Base-by-base conservation (phyloP, 2,888 invertebrate species). In the Drosophila affinis region DNA sequence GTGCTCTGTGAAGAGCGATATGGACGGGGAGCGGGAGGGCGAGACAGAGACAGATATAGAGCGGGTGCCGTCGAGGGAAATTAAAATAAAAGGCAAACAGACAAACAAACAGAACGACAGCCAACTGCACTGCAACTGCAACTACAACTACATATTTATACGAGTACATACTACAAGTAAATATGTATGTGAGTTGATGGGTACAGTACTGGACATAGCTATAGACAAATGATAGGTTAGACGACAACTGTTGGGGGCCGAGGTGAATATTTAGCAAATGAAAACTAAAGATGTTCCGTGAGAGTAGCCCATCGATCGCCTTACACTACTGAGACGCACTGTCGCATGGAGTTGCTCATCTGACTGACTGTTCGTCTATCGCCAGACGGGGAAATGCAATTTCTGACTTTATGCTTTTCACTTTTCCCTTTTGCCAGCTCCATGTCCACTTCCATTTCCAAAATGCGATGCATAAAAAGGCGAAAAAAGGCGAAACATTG, bases 71-170 rank as follows among this genome's bases (percentile, higher is more conserved):
- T 77, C 87, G 77, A 75, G 82, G 82, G 88, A 82, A 82, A 82
- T 82, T 82, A 82, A 82, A 82, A 87, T 87, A 85, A 87, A 81
- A 79, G 67, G 59, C 75, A 79, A 70, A 52, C 56, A 60, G n/a
- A 7, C 45, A 67, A 69, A 67, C 65, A 67, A 59, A 65, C 45
- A 61, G 59, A n/a, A 55, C 49, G 45, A 49, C 49, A 48, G 58
- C 29, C 29, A 29, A 29, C 9, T 29, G 29, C 29, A 29, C 5
- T 27, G 27, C 47, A 59, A 72, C 27, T 27, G 27, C 47, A 59
- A 72, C 62, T 74, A 52, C 55, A 67, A 72, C 75, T 72, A 55
- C 49, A 72, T 56, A 14, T 32, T 27, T 27, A 27, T 27, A 27
- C 27, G 27, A 27, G 27, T 27, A 27, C 27, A 27, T 7, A 27